Conservation (phyloP, 1,140 invertebrate genomes). For the Drosophila navojoa region DNA sequence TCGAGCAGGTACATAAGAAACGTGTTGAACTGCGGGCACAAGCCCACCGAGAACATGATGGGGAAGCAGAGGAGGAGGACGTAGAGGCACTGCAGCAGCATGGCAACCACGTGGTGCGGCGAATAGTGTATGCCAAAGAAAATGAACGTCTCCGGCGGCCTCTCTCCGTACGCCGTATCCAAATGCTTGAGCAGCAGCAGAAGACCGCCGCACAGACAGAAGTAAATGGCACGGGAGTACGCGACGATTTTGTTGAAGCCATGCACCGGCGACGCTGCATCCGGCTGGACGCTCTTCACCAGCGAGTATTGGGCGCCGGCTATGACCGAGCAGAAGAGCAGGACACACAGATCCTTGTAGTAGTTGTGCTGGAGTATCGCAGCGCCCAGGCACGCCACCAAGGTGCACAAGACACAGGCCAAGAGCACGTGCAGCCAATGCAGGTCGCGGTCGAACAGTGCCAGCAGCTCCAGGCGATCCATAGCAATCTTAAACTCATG, state of each 20-base stretch:
- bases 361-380: constrained; percentile 92
- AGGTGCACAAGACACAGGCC: constrained; percentile 92
- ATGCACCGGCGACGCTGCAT: constrained; percentile 98
- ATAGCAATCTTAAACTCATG: constrained; percentile 91
- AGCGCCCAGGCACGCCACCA: constrained; percentile 93
- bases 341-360: constrained; percentile 96
- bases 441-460: constrained; percentile 96
- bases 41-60: constrained; percentile 95
- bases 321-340: constrained; percentile 98
- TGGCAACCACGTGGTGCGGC: constrained; percentile 87
- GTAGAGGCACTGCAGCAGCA: constrained; percentile 89
- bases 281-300: constrained; percentile 99
- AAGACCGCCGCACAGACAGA: constrained; percentile 92
- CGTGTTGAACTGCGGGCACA: constrained; percentile 98
- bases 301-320: constrained; percentile 99
- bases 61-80: constrained; percentile 96
- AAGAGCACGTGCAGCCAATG: constrained; percentile 93
- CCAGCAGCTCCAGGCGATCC: constrained; percentile 95
- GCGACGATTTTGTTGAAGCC: constrained; percentile 98
- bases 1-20: constrained; percentile 97
- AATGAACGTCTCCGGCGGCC: constrained; percentile 32
- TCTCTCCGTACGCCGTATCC: constrained; percentile 53
- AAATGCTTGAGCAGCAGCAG: constrained; percentile 76
- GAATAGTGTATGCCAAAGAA: constrained; percentile 92
- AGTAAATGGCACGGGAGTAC: constrained; percentile 97